A percentile compares a stretch with the other conserved stretches of the same genome.
phyloP scores from a whole-genome alignment of 1,140 invertebrate genomes.

The Manduca sexta region DNA sequence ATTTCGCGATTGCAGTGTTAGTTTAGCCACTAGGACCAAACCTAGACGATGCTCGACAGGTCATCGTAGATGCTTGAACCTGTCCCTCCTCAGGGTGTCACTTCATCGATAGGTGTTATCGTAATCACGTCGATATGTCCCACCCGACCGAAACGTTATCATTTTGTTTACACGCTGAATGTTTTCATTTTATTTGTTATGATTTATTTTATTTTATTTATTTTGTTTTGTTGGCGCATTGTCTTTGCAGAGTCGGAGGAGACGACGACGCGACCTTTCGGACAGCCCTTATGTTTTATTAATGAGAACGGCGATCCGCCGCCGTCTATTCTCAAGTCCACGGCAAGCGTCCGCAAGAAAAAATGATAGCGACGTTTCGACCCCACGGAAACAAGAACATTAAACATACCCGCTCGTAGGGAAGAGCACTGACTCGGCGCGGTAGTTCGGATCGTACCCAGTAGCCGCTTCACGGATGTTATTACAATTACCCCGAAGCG shows the following conservation, averaged over 20 bases:
- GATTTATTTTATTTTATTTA: slow-evolving; percentile 50
- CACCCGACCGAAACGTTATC: slow-evolving; percentile 20
- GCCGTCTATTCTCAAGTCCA: slow-evolving; percentile 69
- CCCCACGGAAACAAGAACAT: slow-evolving; percentile 31
- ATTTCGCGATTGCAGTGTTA: slow-evolving; percentile 58
- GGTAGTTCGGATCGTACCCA: slow-evolving; percentile 27
- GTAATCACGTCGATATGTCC: slow-evolving; percentile 19
- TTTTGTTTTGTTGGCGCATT: slow-evolving; percentile 67
- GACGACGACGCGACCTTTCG: slow-evolving; percentile 81
- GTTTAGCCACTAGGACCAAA: slow-evolving; percentile 48
- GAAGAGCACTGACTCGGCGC: slow-evolving; percentile 42
- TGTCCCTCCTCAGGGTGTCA: slow-evolving; percentile 42
- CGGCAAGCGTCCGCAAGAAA: slow-evolving; percentile 70
- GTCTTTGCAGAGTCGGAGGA: slow-evolving; percentile 74
- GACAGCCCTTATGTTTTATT: slow-evolving; percentile 80
- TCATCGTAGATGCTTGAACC: slow-evolving; percentile 57
- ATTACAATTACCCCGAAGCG: slow-evolving; percentile 55
- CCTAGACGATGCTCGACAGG: slow-evolving; percentile 51
- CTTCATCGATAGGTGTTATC: slow-evolving; percentile 29
- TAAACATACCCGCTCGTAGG: slow-evolving; percentile 30
- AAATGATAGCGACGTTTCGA: slow-evolving; percentile 46
- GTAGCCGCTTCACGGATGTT: slow-evolving; percentile 39
- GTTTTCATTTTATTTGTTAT: slow-evolving; percentile 27
- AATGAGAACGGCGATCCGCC: slow-evolving; percentile 75
- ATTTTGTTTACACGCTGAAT: slow-evolving; percentile 21